These are phyloP conservation scores for Threskiornis aethiopicus DNA, from an alignment of 2,797 vertebrate species.

Conservation along the genomic window DNA sequence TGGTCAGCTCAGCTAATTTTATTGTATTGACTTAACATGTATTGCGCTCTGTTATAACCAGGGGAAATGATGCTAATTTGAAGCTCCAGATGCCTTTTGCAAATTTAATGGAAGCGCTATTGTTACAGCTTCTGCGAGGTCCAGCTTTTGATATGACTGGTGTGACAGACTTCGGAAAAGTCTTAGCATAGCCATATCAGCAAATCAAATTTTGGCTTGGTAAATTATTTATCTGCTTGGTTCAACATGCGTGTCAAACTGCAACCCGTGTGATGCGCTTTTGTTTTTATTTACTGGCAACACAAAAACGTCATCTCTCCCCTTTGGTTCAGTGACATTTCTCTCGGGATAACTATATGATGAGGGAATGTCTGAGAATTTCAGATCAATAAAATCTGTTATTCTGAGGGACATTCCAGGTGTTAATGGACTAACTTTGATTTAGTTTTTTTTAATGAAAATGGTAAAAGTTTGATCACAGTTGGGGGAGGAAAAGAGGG, in stretches of 20 bases:
- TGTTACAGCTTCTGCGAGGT: not conserved
- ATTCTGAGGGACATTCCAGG: not conserved
- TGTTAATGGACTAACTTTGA: not conserved
- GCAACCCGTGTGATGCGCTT: not conserved
- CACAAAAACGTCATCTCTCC: not conserved
- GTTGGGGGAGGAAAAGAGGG: not conserved
- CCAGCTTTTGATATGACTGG: not conserved
- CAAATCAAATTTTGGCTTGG: not conserved
- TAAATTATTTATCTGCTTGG: not conserved
- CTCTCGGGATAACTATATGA: not conserved
- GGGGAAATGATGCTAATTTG: not conserved
- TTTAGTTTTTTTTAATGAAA: not conserved
- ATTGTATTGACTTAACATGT: not conserved
- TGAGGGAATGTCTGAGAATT: not conserved
- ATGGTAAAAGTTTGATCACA: not conserved
- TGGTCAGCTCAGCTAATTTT: not conserved
- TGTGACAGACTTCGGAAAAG: not conserved
- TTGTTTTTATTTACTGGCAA: not conserved
- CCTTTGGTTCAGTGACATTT: not conserved
- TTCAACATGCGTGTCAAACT: not conserved
- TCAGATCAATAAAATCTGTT: not conserved
- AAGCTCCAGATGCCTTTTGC: not conserved
- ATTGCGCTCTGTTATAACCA: not conserved
- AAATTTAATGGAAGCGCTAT: not conserved
- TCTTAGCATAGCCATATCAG: not conserved